Evolutionary conservation across 2,113 vertebrate genomes (phyloP), one percentile per base, ranked within the genome.

Genomic region (Seriola aureovittata): DNA sequence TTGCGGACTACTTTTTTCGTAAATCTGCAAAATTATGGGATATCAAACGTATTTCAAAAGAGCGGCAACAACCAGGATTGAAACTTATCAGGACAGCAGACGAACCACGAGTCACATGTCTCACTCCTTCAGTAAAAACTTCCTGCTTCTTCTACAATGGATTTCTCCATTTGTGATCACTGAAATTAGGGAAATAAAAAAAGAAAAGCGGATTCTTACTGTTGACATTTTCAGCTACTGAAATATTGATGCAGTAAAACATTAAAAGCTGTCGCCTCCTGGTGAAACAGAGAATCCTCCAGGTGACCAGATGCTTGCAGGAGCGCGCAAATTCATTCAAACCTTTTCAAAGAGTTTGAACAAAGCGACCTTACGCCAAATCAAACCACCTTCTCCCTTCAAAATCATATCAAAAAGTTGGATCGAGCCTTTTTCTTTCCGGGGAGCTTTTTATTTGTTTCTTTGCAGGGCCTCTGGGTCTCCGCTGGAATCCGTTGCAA

Each of bases 401-500:
- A 50, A 50, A 29, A 5, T 50, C 17, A 19, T 19, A 50, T 19
- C 16, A 19, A 50, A 50, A 50, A 7, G 46, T 16, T 48, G 42
- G 11, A 13, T 44, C 36, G 7, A 40, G 34, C 34, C 6, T 6
- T 36, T 36, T 36, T 36, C 4, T 36, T 36, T 36, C 4, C 6
- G 34, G 34, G 34, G 40, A 40, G 8, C 13, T 46, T 5, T 17
- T 42, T 42, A 38, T 29, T 29, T 29, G 2, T 29, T 29, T 29
- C 10, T 42, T 11, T 42, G 14, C 46, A 48, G 46, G 46, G 70
- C 82, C 70, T 68, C 70, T 19, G 69, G 75, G 70, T 57, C 75
- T 68, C 63, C n/a, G 63, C n/a, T 42, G 63, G 81, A 80, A 75
- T 46, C 67, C 5, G 25, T 1, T 58, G 29, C 57, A 44, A 46